Conservation (phyloP, 2,888 invertebrate genomes). For the Caenorhabditis sp. region DNA sequence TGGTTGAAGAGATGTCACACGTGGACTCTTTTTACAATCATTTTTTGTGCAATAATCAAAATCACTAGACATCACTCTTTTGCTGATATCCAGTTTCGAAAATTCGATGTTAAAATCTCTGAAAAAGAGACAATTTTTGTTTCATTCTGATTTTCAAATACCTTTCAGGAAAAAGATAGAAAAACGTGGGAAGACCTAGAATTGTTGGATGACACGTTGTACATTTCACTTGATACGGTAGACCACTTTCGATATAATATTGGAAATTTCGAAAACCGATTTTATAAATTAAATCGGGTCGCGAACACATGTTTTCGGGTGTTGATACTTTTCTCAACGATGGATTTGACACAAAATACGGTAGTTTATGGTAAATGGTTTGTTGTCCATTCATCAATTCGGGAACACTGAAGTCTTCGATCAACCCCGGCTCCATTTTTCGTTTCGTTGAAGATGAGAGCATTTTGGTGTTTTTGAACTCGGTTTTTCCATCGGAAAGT, state of each 20-base stretch:
- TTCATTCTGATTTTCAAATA: constrained; percentile 16
- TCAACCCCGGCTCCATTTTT: no score
- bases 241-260: constrained; percentile 12
- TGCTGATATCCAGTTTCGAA: no score
- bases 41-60: constrained; percentile 1
- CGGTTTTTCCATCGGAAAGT: neutral
- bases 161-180: constrained; percentile 25
- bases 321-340: constrained; percentile 14
- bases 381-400: neutral
- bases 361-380: constrained; percentile 25
- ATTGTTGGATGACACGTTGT: constrained; percentile 31
- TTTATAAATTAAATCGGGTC: constrained; percentile 10
- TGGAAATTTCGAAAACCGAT: constrained; percentile 26
- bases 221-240: constrained; percentile 18
- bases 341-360: constrained; percentile 32
- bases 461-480: neutral
- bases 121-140: neutral
- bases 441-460: neutral
- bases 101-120: no score
- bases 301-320: constrained; percentile 18
- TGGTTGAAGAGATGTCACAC: constrained; percentile 7
- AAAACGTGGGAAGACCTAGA: constrained; percentile 19
- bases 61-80: neutral
- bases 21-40: constrained; percentile 23
- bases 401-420: neutral